Evolutionary conservation across 1,140 invertebrate genomes (phyloP).

Genomic region (Schlechtendalia chinensis): DNA sequence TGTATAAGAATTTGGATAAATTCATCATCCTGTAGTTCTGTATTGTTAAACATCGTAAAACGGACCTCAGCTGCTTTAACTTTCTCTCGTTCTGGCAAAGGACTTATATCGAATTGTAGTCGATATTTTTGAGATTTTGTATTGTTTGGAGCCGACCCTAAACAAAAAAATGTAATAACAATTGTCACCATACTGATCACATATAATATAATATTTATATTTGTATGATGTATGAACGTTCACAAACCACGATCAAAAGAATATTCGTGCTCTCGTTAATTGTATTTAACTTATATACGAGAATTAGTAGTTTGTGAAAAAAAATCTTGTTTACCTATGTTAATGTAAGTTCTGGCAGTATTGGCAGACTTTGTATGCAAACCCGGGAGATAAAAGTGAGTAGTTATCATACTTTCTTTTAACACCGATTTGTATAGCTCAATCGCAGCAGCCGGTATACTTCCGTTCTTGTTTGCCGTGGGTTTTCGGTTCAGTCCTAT

Average conservation of each 20-base stretch:
- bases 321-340: constrained; percentile 63
- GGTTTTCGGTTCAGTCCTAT: constrained; percentile 69
- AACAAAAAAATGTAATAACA: not conserved
- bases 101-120: constrained; percentile 75
- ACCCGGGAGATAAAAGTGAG: constrained; percentile 68
- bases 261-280: too few species aligned
- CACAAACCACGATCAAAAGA: too few species aligned
- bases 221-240: too few species aligned
- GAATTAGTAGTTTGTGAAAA: too few species aligned
- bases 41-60: constrained; percentile 62
- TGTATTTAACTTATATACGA: too few species aligned
- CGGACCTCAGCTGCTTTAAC: constrained; percentile 74
- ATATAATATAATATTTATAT: too few species aligned
- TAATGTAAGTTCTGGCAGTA: constrained; percentile 80
- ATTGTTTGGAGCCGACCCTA: constrained; percentile 1
- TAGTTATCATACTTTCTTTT: constrained; percentile 60
- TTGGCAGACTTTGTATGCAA: constrained; percentile 71
- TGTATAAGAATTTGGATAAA: constrained; percentile 64
- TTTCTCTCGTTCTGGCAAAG: constrained; percentile 70
- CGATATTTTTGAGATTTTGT: constrained; percentile 65
- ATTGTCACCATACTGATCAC: not conserved
- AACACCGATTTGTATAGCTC: constrained; percentile 71
- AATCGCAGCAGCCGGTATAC: constrained; percentile 75
- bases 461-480: constrained; percentile 58
- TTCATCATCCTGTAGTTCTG: constrained; percentile 50